phyloP scores from a whole-genome alignment of 2,113 vertebrate species.

The Butorides virescens region DNA sequence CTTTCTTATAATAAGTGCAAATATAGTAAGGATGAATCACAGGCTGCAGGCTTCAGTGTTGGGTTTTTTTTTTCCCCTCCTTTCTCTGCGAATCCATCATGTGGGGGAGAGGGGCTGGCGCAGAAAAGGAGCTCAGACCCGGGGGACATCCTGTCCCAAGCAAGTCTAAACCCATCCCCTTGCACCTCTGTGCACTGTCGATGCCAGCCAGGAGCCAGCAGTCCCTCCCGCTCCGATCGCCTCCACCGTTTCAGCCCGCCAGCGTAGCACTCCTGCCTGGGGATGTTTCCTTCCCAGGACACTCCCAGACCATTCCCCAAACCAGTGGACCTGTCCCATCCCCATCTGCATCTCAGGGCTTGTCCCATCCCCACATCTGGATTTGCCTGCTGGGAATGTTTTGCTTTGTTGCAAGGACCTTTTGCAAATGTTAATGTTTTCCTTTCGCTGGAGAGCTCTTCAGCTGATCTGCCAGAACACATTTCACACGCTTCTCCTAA shows the following conservation, averaged over 20 bases:
- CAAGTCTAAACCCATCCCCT: neutral
- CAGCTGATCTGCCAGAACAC: slow-evolving; percentile 58
- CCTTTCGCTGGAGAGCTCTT: slow-evolving; percentile 42
- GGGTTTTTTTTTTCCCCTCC: neutral
- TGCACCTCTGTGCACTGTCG: neutral
- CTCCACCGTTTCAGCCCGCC: neutral
- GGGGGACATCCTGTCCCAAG: neutral
- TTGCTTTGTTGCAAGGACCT: slow-evolving; percentile 46
- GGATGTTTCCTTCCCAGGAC: neutral
- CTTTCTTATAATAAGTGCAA: slow-evolving; percentile 65
- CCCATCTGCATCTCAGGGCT: neutral
- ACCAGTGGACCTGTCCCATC: neutral
- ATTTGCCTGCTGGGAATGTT: slow-evolving; percentile 31
- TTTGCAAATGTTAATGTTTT: slow-evolving; percentile 68
- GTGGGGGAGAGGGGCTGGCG: neutral
- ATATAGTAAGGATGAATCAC: slow-evolving; percentile 66
- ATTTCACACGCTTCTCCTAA: slow-evolving; percentile 68
- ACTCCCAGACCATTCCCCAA: neutral
- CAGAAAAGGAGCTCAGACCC: neutral
- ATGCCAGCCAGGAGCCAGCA: neutral
- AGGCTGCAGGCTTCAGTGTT: slow-evolving; percentile 3
- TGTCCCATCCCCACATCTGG: neutral
- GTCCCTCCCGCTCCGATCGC: neutral
- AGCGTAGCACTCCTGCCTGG: neutral
- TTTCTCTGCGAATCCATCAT: slow-evolving; percentile 14